phyloP scores from a whole-genome alignment of 1,140 invertebrate species.

The Himalopsyche phryganea region DNA sequence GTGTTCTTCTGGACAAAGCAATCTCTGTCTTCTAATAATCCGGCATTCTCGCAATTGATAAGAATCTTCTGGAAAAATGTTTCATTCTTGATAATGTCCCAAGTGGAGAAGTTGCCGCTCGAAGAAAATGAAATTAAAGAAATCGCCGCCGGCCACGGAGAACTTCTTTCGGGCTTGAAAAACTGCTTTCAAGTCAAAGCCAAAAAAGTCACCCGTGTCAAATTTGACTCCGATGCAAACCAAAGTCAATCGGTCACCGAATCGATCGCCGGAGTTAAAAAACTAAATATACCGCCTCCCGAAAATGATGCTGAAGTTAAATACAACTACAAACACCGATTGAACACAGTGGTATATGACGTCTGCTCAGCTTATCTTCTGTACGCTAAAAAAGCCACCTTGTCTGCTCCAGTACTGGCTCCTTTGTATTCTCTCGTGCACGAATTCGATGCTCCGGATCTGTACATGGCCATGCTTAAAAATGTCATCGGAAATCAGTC shows the following conservation, averaged over 20 bases:
- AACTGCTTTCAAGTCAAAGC: constrained; percentile 30
- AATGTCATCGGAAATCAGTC: constrained; percentile 34
- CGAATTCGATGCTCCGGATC: constrained; percentile 45
- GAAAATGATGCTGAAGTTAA: constrained; percentile 11
- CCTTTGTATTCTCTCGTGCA: constrained; percentile 43
- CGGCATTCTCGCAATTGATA: constrained; percentile 43
- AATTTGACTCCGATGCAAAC: constrained; percentile 34
- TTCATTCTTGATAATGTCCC: constrained; percentile 42
- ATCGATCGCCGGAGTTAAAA: constrained; percentile 1
- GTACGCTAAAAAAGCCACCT: constrained; percentile 41
- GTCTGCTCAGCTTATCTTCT: constrained; percentile 52
- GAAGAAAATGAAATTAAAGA: constrained; percentile 34
- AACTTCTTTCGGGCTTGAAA: constrained; percentile 40
- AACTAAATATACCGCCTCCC: constrained; percentile 26
- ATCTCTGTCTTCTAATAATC: constrained; percentile 25
- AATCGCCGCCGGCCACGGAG: constrained; percentile 36
- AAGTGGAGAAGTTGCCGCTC: constrained; percentile 36
- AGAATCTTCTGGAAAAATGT: constrained; percentile 55
- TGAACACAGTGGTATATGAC: constrained; percentile 51
- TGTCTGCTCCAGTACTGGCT: constrained; percentile 40
- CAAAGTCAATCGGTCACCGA: not conserved
- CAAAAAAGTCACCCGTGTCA: constrained; percentile 38
- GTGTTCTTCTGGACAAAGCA: constrained; percentile 28
- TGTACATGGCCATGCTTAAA: constrained; percentile 44
- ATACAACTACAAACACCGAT: constrained; percentile 37